phyloP scores from a whole-genome alignment of 2,888 invertebrate genomes.

The Heliconius sara region DNA sequence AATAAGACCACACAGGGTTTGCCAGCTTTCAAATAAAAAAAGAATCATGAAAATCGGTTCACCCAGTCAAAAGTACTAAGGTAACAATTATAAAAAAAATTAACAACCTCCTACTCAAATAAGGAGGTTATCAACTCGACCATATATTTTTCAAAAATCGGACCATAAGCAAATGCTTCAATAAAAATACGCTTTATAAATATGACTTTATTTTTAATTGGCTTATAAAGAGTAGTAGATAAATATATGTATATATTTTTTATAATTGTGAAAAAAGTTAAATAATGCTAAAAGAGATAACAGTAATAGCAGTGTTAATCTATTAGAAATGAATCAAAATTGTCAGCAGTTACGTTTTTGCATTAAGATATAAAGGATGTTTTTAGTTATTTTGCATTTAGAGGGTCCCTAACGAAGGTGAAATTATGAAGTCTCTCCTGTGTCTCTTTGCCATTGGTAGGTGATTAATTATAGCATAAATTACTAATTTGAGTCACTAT shows the following conservation, averaged over 20 bases:
- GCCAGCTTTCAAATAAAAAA: no score
- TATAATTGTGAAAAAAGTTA: neutral
- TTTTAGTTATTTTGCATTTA: neutral
- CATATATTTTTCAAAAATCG: no score
- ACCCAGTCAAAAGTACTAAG: no score
- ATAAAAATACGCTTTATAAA: neutral
- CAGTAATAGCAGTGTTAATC: slow-evolving; percentile 1
- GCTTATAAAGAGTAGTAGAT: neutral
- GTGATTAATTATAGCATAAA: neutral
- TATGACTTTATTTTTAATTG: neutral
- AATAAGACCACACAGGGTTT: no score
- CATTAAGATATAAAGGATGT: neutral
- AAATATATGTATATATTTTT: neutral
- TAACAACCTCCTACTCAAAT: no score
- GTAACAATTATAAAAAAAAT: neutral
- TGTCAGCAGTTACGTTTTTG: neutral
- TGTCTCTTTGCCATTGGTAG: neutral
- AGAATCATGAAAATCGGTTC: no score
- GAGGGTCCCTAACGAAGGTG: neutral
- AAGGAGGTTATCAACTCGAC: no score
- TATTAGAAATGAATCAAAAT: neutral
- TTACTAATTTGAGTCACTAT: neutral
- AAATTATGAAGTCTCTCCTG: slow-evolving; percentile 4
- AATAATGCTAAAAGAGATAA: slow-evolving; percentile 4
- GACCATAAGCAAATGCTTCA: neutral